Percentiles rank a stretch among this genome's conserved stretches.
These are phyloP conservation scores for Eudorcas thomsonii DNA, from an alignment of 2,113 vertebrate genomes.

Conservation along the genomic window DNA sequence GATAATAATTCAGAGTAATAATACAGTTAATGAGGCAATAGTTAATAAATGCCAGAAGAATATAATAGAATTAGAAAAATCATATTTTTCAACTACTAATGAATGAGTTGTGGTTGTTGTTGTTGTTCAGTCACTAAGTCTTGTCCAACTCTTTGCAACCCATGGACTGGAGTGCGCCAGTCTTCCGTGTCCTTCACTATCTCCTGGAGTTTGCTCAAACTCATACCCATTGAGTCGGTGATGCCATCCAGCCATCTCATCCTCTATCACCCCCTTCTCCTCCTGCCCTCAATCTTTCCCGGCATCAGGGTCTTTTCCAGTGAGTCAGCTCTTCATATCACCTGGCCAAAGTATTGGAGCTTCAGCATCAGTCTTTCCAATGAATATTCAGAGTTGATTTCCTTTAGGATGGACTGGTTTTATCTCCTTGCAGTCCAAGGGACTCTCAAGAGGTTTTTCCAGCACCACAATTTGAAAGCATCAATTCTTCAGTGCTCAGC, in stretches of 20 bases:
- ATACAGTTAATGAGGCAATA: not conserved
- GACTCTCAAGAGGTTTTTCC: not conserved
- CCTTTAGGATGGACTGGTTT: not conserved
- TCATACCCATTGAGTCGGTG: not conserved
- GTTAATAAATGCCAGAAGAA: not conserved
- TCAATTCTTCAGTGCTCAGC: not conserved
- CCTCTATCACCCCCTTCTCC: not conserved
- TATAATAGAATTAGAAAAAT: not conserved
- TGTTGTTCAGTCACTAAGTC: not conserved
- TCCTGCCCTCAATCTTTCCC: not conserved
- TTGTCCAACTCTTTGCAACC: not conserved
- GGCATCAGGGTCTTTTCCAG: not conserved
- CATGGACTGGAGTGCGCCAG: not conserved
- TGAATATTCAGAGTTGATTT: not conserved
- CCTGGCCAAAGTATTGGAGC: not conserved
- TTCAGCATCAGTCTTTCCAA: not conserved
- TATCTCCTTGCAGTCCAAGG: not conserved
- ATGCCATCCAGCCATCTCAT: not conserved
- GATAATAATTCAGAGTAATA: not conserved
- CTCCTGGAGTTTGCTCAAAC: not conserved
- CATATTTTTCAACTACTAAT: not conserved
- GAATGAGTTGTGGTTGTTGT: not conserved
- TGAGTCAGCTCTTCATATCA: not conserved
- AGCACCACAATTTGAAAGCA: not conserved
- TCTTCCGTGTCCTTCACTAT: not conserved